These are phyloP conservation scores for Griposia aprilina DNA, from an alignment of 2,888 invertebrate genomes.

Conservation along the genomic window DNA sequence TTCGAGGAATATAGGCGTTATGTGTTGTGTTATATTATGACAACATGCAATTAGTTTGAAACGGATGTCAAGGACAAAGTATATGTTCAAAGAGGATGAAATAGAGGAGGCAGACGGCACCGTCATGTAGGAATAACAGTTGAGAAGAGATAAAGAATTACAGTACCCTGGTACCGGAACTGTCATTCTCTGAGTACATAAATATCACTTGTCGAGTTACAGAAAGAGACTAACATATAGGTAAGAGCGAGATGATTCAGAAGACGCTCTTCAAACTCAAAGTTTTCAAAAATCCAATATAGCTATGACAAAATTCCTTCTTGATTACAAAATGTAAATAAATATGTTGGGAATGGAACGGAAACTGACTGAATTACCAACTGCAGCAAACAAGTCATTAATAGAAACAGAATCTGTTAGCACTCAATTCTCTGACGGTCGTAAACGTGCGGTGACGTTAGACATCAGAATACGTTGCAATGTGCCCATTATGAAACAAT, in stretches of 20 bases:
- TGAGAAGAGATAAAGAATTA: too few species aligned
- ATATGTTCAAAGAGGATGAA: neutral
- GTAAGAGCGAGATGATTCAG: neutral
- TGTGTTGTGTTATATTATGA: neutral
- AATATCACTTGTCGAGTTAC: neutral
- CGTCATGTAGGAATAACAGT: neutral
- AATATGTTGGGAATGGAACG: slow-evolving; percentile 17
- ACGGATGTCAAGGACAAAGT: neutral
- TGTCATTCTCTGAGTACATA: too few species aligned
- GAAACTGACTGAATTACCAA: slow-evolving; percentile 31
- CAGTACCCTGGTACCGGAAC: too few species aligned
- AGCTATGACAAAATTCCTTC: neutral
- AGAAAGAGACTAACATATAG: neutral
- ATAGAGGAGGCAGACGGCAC: neutral
- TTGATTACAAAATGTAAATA: slow-evolving; percentile 7
- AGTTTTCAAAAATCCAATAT: neutral
- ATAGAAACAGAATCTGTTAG: slow-evolving; percentile 49
- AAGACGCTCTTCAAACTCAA: neutral
- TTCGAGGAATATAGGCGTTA: too few species aligned
- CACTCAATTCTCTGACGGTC: slow-evolving; percentile 34
- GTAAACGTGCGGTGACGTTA: slow-evolving; percentile 37
- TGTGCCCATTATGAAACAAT: neutral
- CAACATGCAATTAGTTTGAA: neutral
- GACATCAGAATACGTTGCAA: slow-evolving; percentile 1
- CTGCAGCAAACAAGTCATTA: slow-evolving; percentile 50